Evolutionary conservation across 2,888 invertebrate genomes (phyloP).

Genomic region (Pyrrhosoma nymphula): DNA sequence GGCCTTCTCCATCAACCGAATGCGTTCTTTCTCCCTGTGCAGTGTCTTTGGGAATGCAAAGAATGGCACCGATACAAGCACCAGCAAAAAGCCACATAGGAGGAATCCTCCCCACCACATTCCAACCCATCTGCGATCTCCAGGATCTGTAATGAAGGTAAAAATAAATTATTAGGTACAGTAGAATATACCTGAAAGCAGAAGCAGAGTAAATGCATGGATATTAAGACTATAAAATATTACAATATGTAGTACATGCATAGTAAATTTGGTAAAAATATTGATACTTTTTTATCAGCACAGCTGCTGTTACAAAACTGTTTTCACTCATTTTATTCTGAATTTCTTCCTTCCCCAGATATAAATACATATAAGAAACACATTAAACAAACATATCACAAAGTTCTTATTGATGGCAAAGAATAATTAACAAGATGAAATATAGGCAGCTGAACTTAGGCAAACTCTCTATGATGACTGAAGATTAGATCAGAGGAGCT

Average conservation of each 20-base stretch:
- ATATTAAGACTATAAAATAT: neutral
- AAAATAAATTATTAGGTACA: neutral
- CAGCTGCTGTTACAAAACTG: too few relatives aligned
- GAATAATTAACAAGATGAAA: too few relatives aligned
- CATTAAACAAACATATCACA: too few relatives aligned
- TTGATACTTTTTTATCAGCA: too few relatives aligned
- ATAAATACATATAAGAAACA: too few relatives aligned
- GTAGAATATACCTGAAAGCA: neutral
- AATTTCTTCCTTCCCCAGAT: too few relatives aligned
- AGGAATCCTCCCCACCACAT: slow-evolving; percentile 98
- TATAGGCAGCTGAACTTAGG: too few relatives aligned
- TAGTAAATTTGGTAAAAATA: too few relatives aligned
- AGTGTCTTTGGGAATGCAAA: slow-evolving; percentile 92
- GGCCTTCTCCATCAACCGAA: slow-evolving; percentile 87
- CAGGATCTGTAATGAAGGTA: slow-evolving; percentile 82
- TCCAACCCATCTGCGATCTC: slow-evolving; percentile 92
- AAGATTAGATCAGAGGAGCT: too few relatives aligned
- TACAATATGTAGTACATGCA: neutral
- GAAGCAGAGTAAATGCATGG: neutral
- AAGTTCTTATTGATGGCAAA: too few relatives aligned
- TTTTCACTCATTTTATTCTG: too few relatives aligned
- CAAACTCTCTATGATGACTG: too few relatives aligned
- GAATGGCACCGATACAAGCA: slow-evolving; percentile 93
- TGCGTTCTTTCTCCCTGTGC: slow-evolving; percentile 88
- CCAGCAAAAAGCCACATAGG: slow-evolving; percentile 91